phyloP scores from a whole-genome alignment of 1,140 invertebrate genomes.

The Pogonognathellus flavescens region DNA sequence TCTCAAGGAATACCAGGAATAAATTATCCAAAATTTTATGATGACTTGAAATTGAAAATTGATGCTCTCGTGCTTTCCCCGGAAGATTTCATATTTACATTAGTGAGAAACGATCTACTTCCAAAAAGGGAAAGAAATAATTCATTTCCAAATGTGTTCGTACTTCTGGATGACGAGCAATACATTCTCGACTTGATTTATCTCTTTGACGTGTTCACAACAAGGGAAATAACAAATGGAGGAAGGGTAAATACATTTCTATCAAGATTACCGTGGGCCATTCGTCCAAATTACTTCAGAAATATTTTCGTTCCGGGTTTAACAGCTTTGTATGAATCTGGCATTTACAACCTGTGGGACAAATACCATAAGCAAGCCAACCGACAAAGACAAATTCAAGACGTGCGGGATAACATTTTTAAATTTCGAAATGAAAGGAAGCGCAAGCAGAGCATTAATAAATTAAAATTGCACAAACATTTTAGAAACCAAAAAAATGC shows the following conservation, averaged over 20 bases:
- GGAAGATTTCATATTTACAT: background rate
- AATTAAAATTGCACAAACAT: background rate
- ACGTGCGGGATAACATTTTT: background rate
- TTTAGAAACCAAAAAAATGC: background rate
- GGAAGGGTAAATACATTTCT: background rate
- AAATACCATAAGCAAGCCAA: background rate
- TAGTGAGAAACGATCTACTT: background rate
- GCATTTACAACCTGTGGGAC: background rate
- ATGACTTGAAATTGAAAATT: background rate
- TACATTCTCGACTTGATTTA: background rate
- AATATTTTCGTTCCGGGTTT: background rate
- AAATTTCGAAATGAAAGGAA: background rate
- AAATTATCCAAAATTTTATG: conserved; percentile 18
- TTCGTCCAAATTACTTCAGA: conserved; percentile 4
- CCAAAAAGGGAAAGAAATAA: background rate
- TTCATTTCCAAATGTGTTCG: background rate
- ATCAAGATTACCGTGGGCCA: background rate
- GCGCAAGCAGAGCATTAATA: background rate
- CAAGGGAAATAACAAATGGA: background rate
- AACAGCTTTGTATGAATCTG: background rate
- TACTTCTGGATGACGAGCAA: background rate
- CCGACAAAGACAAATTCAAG: background rate
- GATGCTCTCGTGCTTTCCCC: background rate
- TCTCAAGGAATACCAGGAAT: background rate
- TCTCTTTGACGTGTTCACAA: background rate